Base-by-base conservation (phyloP, 2,113 vertebrate genomes). In the Platycercus adscitus region DNA sequence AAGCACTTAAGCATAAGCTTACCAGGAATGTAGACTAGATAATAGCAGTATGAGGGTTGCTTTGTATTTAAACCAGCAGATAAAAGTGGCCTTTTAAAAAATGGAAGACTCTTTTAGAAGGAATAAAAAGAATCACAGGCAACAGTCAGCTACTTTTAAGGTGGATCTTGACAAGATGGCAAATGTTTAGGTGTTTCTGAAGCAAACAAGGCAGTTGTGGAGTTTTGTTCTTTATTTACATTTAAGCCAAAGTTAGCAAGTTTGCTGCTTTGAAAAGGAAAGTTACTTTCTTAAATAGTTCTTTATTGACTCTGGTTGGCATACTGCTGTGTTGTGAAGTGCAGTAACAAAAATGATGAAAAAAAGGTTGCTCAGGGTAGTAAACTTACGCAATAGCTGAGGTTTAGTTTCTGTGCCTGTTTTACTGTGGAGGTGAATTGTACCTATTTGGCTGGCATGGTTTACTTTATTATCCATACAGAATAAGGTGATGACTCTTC, bases 11-110 rank as follows among this genome's bases (percentile, higher is more conserved):
- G 55, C 41, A 12, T 55, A 44, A 86, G 69, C 28, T 75, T 75
- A n/a, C 16, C 47, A 64, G 47, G 35, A 55, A 37, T 52, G 13
- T 52, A 76, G 61, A 47, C 47, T 70, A 28, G 35, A 26, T 84
- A 78, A 60, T 2, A 47, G 47, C 71, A 72, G 46, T 24, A 35
- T 18, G 8, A 55, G 55, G 44, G 16, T 25, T 82, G 28, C 35
- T 91, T 94, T 86, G 41, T 77, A 66, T 83, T 92, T 79, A 81
- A 92, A 76, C 47, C 35, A 83, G 26, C 26, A 75, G 77, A 78
- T 56, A 23, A 76, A 91, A 78, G 55, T 75, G 50, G 39, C 23
- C 12, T 89, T 73, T 86, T 64, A 29, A 75, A 88, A 91, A 78
- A 0, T 17, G 52, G 23, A 88, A 55, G 17, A 4, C 71, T 58